Evolutionary conservation across 2,888 invertebrate genomes (phyloP).

Genomic region (Leptopterna dolabrata): DNA sequence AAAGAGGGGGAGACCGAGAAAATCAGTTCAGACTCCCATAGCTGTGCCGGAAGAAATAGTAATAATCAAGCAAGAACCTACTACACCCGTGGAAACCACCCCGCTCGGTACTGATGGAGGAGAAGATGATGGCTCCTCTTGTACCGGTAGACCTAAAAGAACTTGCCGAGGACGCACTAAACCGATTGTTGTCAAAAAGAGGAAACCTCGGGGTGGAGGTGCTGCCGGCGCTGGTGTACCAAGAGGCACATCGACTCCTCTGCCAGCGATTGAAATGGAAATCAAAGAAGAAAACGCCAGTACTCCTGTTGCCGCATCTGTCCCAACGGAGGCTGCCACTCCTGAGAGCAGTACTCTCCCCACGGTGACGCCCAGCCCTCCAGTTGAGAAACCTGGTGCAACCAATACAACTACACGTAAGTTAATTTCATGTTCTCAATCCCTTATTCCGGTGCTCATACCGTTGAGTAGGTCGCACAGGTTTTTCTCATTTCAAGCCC

Average conservation of each 20-base stretch:
- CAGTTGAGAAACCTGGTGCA: not conserved
- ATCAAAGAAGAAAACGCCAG: slow-evolving; percentile 8
- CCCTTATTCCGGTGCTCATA: no score
- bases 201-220: slow-evolving; percentile 59
- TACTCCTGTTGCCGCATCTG: not conserved
- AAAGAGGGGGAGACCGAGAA: slow-evolving; percentile 58
- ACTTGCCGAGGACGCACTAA: slow-evolving; percentile 60
- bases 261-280: not conserved
- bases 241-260: slow-evolving; percentile 4
- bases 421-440: not conserved
- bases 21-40: slow-evolving; percentile 21
- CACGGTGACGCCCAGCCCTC: not conserved
- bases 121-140: slow-evolving; percentile 2
- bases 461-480: no score
- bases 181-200: slow-evolving; percentile 60
- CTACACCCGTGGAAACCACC: not conserved
- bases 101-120: not conserved
- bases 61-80: not conserved
- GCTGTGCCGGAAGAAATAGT: slow-evolving; percentile 23
- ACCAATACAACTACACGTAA: slow-evolving; percentile 1
- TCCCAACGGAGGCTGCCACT: not conserved
- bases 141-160: slow-evolving; percentile 56
- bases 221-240: not conserved
- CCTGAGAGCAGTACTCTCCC: not conserved
- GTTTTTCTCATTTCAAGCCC: no score